Base-by-base conservation (phyloP, 2,888 invertebrate genomes). In the Melanargia galathea region DNA sequence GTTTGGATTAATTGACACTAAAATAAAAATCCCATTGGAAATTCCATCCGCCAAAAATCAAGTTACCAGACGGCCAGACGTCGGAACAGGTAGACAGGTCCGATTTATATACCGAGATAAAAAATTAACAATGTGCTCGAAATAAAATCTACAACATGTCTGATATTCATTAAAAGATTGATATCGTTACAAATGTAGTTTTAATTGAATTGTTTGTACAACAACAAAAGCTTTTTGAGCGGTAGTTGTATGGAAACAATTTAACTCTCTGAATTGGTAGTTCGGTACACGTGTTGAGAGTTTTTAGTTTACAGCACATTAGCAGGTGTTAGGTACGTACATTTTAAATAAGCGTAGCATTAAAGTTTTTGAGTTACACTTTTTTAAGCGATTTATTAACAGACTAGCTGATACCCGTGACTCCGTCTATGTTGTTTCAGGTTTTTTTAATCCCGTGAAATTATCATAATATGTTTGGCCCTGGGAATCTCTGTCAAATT, bases 111-210 rank as follows among this genome's bases (percentile, higher is more conserved):
- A 20, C 20, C 6, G 35, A 35, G 52, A 52, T 52, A 35, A 52
- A 52, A 52, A 51, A 30, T 33, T 33, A 30, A 51, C 33, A 51
- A 52, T 35, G 52, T 35, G 35, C 13, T 35, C 13, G 33, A 52
- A 52, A 35, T 33, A 52, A 49, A 4, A 20, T 20, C 45, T 20
- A 33, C 30, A 51, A 35, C 35, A 52, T 52, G 52, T 2, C 20
- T 52, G 33, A 52, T 52, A 52, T 52, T 18, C 35, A 52, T 52
- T 52, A 52, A 35, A 35, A 35, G 52, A 52, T 52, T n/a, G 52
- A 33, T 52, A 52, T 52, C 52, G 52, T 51, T 51, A 51, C 51
- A 51, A 51, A 51, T 51, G 51, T 51, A 18, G 33, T 33, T 33
- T 51, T 51, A 51, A 51, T 51, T 51, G 35, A 51, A 51, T 33